A percentile compares a stretch with the other conserved stretches of the same genome.
These are phyloP conservation scores for Drosophila birchii DNA, from an alignment of 2,888 invertebrate species.

Conservation along the genomic window DNA sequence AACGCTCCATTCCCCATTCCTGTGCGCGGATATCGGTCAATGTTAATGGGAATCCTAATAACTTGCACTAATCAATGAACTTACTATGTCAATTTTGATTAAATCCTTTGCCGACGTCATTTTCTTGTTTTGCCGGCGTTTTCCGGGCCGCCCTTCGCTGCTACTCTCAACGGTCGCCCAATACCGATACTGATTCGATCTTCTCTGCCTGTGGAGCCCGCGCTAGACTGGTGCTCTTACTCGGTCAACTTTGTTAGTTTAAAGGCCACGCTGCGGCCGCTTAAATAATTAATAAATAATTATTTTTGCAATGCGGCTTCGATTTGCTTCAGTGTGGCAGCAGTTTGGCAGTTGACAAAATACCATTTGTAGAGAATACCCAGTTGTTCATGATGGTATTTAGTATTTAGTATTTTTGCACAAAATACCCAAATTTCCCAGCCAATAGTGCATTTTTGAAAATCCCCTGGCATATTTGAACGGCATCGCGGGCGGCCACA, in stretches of 20 bases:
- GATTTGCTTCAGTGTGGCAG: background rate
- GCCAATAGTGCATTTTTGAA: background rate
- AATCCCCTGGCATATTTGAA: background rate
- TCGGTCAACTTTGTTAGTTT: background rate
- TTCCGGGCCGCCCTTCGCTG: background rate
- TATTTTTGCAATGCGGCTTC: slow-evolving; percentile 25
- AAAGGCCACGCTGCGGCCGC: background rate
- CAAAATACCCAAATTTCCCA: background rate
- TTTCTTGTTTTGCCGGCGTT: slow-evolving; percentile 39
- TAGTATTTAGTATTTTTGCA: background rate
- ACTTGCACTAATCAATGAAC: slow-evolving; percentile 32
- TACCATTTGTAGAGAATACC: background rate
- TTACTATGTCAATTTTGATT: slow-evolving; percentile 85
- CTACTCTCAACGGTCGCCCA: background rate
- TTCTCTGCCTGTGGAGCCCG: background rate
- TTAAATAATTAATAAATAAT: slow-evolving; percentile 8
- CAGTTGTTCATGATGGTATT: background rate
- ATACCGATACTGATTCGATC: background rate
- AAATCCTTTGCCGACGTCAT: slow-evolving; percentile 84
- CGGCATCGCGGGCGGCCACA: background rate
- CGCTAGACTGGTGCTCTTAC: no score
- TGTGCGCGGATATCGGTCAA: slow-evolving; percentile 73
- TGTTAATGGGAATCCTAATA: background rate
- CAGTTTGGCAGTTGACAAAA: background rate
- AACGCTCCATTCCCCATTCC: slow-evolving; percentile 95